Percentiles rank a stretch among this genome's conserved stretches.
Conservation (phyloP, 2,888 invertebrate species). For the Oligia fasciuncula region DNA sequence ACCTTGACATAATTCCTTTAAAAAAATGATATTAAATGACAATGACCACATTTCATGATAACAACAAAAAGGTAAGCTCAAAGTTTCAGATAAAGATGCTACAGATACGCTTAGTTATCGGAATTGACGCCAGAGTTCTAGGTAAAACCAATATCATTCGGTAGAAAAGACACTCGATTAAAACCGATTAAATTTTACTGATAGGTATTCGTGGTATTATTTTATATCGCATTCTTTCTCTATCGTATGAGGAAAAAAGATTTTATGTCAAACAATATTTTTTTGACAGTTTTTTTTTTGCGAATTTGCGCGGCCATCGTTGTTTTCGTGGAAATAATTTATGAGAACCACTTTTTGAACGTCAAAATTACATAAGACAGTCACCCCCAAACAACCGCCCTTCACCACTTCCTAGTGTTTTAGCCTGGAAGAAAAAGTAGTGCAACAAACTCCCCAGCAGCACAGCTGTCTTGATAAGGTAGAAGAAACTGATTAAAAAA, state of each 20-base stretch:
- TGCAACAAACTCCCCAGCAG: background rate
- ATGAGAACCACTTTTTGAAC: background rate
- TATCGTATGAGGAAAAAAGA: background rate
- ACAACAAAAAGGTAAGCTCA: constrained; percentile 11
- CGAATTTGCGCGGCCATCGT: too few relatives aligned
- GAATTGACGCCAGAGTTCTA: constrained; percentile 16
- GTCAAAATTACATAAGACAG: background rate
- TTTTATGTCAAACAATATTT: background rate
- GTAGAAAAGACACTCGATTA: background rate
- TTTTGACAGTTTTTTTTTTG: background rate
- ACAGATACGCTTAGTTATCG: constrained; percentile 22
- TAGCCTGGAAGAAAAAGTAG: background rate
- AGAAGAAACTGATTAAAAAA: background rate
- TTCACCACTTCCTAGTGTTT: background rate
- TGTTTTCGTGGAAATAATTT: too few relatives aligned
- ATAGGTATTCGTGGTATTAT: background rate
- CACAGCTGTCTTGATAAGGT: background rate
- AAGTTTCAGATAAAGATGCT: constrained; percentile 26
- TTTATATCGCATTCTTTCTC: constrained; percentile 21
- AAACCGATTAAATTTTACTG: constrained; percentile 19
- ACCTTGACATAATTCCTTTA: background rate
- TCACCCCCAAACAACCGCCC: background rate
- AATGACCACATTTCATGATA: constrained; percentile 26
- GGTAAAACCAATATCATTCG: constrained; percentile 1
- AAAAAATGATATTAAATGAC: background rate